A percentile compares a stretch with the other conserved stretches of the same genome.
Conservation (phyloP, 2,113 vertebrate genomes). For the Hyperopisus bebe region DNA sequence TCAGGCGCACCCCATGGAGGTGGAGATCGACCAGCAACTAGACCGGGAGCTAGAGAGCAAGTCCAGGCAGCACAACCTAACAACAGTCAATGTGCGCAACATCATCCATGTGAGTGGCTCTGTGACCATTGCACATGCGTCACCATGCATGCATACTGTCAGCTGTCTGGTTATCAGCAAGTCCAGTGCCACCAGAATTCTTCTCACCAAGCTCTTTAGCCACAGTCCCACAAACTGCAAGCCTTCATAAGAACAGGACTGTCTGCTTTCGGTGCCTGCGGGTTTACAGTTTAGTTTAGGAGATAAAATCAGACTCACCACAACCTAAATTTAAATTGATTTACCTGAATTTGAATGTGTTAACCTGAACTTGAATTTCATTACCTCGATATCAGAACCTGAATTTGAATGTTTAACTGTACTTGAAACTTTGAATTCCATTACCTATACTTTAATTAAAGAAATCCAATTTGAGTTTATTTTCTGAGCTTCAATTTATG, state of each 20-base stretch:
- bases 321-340: too few relatives aligned
- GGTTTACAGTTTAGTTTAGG: neutral
- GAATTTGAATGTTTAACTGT: too few relatives aligned
- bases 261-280: neutral
- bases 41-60: conserved; percentile 83
- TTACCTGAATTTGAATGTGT: too few relatives aligned
- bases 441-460: too few relatives aligned
- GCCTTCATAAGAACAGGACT: neutral
- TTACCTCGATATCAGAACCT: too few relatives aligned
- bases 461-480: too few relatives aligned
- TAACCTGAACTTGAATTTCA: too few relatives aligned
- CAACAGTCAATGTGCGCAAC: conserved; percentile 84
- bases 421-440: too few relatives aligned
- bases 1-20: conserved; percentile 38
- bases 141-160: neutral
- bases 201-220: neutral
- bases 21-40: conserved; percentile 75
- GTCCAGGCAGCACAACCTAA: conserved; percentile 89
- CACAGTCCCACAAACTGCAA: neutral
- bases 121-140: neutral
- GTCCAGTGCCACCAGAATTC: neutral
- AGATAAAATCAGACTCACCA: too few relatives aligned
- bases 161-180: neutral
- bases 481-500: too few relatives aligned
- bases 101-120: conserved; percentile 83